A percentile compares a stretch with the other conserved stretches of the same genome.
Conservation (phyloP, 1,140 invertebrate genomes). For the Copidosoma floridanum region DNA sequence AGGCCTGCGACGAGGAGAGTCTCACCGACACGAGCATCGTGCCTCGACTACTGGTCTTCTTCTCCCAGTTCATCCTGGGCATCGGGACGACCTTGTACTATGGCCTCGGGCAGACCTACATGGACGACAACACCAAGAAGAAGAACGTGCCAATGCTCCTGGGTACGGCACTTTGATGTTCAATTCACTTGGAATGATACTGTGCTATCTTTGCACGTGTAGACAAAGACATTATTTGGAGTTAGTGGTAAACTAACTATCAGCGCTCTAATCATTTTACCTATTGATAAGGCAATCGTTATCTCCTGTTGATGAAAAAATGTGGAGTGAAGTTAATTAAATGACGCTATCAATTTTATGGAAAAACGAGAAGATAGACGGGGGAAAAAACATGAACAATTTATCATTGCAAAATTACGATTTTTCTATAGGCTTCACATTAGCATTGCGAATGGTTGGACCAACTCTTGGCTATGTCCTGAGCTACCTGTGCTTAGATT, state of each 20-base stretch:
- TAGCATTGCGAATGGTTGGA: conserved; percentile 61
- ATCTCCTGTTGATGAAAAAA: not conserved
- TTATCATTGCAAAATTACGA: too few relatives aligned
- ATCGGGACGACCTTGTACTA: conserved; percentile 70
- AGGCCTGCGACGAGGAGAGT: conserved; percentile 53
- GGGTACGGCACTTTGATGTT: conserved; percentile 46
- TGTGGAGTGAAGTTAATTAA: too few relatives aligned
- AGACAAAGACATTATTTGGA: too few relatives aligned
- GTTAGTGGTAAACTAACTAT: too few relatives aligned
- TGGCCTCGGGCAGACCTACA: conserved; percentile 66
- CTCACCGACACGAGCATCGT: conserved; percentile 52
- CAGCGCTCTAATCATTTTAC: too few relatives aligned
- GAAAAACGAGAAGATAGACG: too few relatives aligned
- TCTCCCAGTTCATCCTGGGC: conserved; percentile 69
- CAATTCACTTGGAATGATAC: not conserved
- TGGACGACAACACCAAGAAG: conserved; percentile 71
- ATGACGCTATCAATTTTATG: too few relatives aligned
- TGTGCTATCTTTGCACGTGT: too few relatives aligned
- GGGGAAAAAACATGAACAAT: too few relatives aligned
- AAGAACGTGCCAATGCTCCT: conserved; percentile 66
- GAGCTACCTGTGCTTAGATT: conserved; percentile 59
- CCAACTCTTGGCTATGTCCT: conserved; percentile 61
- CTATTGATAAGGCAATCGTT: too few relatives aligned
- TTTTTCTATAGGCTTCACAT: conserved; percentile 59
- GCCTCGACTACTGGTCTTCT: conserved; percentile 65